A percentile compares a stretch with the other conserved stretches of the same genome.
phyloP scores from a whole-genome alignment of 1,140 invertebrate genomes.

The Helicoverpa zea region DNA sequence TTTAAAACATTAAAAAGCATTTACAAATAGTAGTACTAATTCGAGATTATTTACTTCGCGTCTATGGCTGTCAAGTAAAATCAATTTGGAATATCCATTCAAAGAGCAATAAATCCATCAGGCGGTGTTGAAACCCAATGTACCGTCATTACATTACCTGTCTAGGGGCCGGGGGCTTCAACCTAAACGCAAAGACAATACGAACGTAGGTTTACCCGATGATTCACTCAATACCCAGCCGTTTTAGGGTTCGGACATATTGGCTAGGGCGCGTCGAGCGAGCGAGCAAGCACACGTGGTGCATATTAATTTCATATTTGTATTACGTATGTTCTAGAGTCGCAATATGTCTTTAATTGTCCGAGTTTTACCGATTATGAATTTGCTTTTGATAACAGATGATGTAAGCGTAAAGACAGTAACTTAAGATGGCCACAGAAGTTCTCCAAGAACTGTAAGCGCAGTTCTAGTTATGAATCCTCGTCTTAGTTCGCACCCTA shows the following conservation, averaged over 20 bases:
- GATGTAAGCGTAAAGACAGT: no score
- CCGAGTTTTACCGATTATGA: no score
- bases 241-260: conserved; percentile 35
- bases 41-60: background rate
- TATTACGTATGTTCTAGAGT: no score
- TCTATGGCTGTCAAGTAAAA: no score
- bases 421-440: no score
- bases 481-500: background rate
- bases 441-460: no score
- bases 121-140: conserved; percentile 3
- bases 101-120: background rate
- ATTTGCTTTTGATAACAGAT: no score
- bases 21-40: conserved; percentile 12
- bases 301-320: conserved; percentile 9
- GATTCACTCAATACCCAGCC: conserved; percentile 30
- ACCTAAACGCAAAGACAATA: conserved; percentile 28
- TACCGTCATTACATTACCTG: background rate
- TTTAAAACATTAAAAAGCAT: conserved; percentile 14
- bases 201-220: conserved; percentile 40
- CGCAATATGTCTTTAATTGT: no score
- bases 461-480: no score
- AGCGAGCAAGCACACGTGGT: background rate
- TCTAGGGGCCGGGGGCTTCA: conserved; percentile 19
- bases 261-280: conserved; percentile 19
- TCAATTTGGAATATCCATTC: no score